Base-by-base conservation (phyloP, 2,797 vertebrate genomes). In the Podargus strigoides region DNA sequence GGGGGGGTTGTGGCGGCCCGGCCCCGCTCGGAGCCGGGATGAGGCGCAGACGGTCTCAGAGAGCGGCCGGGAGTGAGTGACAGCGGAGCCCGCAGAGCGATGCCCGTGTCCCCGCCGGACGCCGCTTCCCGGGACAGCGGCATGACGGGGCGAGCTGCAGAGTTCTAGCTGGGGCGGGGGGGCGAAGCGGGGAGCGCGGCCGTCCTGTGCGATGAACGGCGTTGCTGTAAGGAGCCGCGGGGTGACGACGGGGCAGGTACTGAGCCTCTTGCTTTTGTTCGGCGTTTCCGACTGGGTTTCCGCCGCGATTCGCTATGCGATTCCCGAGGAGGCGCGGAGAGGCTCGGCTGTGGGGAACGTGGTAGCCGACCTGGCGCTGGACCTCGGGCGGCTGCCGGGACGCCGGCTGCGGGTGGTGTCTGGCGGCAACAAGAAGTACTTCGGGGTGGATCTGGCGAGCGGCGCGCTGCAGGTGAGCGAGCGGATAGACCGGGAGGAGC, bases 401-500 rank as follows among this genome's bases (percentile, higher is more conserved):
- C 98, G 98, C 21, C 98, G 98, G 62, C 97, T 98, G 58, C 96
- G 97, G 7, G 98, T 99, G 52, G 98, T 97, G 92, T 97, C 98
- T 56, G 98, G 98, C 27, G 98, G 96, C 10, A 98, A 97, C 72
- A 97, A 96, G 52, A 97, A 98, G 62, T 98, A 98, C 97, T 97
- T 99, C 89, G 98, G 98, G 96, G 98, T 98, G 87, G 98, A 98
- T 95, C 97, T 97, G 96, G 96, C 97, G 64, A 98, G 97, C 46
- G 98, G 98, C 56, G 92, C 98, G 90, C 97, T 99, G 94, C 96
- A 98, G 14, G 98, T 99, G 37, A 98, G 97, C 78, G 98, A 99
- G 74, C 97, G 96, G 73, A 98, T 99, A 92, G 98, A 99, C 81
- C 97, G 98, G 77, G 98, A 99, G 97, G 96, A 97, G 77, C 97